phyloP scores from a whole-genome alignment of 2,797 vertebrate genomes.

The Thripadectes ignobilis region DNA sequence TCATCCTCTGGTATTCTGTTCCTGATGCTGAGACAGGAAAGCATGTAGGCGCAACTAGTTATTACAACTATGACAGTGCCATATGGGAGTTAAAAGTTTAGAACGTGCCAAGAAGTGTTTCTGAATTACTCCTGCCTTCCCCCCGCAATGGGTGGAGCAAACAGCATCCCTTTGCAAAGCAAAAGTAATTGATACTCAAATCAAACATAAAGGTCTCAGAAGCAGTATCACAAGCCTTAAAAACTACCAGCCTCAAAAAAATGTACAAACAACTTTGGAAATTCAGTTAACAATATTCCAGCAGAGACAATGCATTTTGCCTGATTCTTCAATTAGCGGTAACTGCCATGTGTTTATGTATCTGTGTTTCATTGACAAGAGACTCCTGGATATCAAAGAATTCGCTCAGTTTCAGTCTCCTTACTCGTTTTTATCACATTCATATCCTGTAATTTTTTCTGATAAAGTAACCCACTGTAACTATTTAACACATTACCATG shows the following conservation, averaged over 20 bases:
- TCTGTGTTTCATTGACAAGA: slow-evolving; percentile 63
- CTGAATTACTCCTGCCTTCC: neutral
- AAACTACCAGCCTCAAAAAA: slow-evolving; percentile 53
- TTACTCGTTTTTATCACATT: slow-evolving; percentile 51
- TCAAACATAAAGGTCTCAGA: neutral
- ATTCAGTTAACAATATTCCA: slow-evolving; percentile 1
- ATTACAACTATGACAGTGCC: neutral
- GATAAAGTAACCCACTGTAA: neutral
- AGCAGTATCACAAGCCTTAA: neutral
- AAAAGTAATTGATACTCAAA: neutral
- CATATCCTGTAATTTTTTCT: slow-evolving; percentile 17
- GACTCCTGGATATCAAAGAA: slow-evolving; percentile 67
- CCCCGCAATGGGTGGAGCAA: neutral
- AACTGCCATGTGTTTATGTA: slow-evolving; percentile 53
- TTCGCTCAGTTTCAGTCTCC: neutral
- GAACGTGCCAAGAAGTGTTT: neutral
- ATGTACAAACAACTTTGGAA: neutral
- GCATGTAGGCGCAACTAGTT: neutral
- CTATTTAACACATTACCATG: slow-evolving; percentile 13
- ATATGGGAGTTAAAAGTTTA: neutral
- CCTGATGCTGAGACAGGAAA: neutral
- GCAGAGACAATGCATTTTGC: slow-evolving; percentile 37
- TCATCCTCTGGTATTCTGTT: neutral
- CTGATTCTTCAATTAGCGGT: slow-evolving; percentile 52
- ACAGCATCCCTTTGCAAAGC: neutral